These are phyloP conservation scores for Botia almorhae DNA, from an alignment of 2,797 vertebrate genomes.

Conservation along the genomic window DNA sequence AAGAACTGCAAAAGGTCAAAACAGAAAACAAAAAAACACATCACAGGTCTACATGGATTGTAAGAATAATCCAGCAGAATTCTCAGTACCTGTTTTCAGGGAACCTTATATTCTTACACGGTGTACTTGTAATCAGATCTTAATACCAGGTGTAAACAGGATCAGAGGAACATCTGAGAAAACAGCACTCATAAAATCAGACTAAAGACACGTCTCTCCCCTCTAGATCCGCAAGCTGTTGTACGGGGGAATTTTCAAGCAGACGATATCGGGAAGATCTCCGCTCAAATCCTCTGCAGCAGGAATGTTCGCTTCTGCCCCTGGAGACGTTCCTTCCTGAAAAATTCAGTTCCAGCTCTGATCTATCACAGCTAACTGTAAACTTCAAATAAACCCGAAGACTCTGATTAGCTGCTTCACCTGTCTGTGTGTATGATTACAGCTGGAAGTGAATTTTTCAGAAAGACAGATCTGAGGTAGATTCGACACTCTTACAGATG, in stretches of 20 bases:
- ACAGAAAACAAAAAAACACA: no score
- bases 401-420: neutral
- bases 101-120: neutral
- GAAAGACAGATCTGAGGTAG: neutral
- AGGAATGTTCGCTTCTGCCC: neutral
- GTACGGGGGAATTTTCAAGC: neutral
- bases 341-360: neutral
- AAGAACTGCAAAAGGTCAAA: no score
- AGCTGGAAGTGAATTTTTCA: neutral
- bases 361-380: neutral
- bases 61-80: no score
- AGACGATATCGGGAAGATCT: slow-evolving; percentile 26
- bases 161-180: neutral
- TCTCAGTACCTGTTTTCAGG: no score
- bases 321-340: neutral
- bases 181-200: neutral
- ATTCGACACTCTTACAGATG: neutral
- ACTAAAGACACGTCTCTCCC: neutral
- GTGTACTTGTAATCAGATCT: neutral
- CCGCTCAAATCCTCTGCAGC: slow-evolving; percentile 19
- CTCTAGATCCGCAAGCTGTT: neutral
- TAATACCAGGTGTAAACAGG: neutral
- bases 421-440: neutral
- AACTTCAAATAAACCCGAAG: neutral
- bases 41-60: no score